A percentile compares a stretch with the other conserved stretches of the same genome.
Evolutionary conservation across 1,140 invertebrate species (phyloP).

Genomic region (Aporrectodea caliginosa): DNA sequence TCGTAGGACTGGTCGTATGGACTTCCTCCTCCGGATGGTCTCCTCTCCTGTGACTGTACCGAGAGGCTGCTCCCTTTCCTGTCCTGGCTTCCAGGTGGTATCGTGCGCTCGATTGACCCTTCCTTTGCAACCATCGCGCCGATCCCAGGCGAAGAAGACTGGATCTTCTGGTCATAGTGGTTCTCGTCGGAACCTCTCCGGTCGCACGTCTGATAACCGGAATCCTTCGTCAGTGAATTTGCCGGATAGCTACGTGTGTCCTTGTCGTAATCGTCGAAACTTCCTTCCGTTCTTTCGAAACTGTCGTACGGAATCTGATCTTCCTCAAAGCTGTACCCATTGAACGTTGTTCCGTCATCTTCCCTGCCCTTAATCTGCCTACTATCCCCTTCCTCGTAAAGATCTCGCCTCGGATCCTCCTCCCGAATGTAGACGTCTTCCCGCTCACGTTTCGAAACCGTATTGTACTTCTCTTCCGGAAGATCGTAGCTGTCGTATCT

Average conservation of each 20-base stretch:
- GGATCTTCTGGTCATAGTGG: background rate
- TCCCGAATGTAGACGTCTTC: background rate
- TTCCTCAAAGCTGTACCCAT: background rate
- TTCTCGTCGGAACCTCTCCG: background rate
- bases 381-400: background rate
- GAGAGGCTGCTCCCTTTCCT: background rate
- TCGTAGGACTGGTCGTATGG: background rate
- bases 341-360: background rate
- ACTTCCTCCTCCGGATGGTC: background rate
- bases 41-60: background rate
- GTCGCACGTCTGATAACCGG: slow-evolving; percentile 19
- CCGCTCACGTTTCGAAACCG: background rate
- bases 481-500: background rate
- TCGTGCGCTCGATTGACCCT: background rate
- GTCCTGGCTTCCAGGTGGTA: no score
- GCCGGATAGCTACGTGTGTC: background rate
- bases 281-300: background rate
- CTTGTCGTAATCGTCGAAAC: background rate
- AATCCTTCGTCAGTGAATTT: slow-evolving; percentile 13
- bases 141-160: background rate
- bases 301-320: background rate
- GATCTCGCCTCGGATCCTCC: background rate
- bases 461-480: background rate
- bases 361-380: background rate
- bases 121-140: background rate